Conservation (phyloP, 2,888 invertebrate species). For the Andrena flavipes region DNA sequence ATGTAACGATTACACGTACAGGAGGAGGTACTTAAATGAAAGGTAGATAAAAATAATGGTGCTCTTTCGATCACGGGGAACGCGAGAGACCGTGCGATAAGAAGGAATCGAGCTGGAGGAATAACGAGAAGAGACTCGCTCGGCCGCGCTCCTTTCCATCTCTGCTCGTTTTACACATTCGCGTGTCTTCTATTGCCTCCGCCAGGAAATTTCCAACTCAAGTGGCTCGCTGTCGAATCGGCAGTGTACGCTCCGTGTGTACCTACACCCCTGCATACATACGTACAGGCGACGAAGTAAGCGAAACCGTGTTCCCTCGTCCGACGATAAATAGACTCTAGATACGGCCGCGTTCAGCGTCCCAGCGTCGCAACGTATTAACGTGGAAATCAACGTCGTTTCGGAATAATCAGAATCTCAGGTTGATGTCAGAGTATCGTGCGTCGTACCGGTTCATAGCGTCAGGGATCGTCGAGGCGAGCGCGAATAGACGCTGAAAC, state of each 20-base stretch:
- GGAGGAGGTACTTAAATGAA: conserved; percentile 63
- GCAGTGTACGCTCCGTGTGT: background rate
- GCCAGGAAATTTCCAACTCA: conserved; percentile 9
- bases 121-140: conserved; percentile 58
- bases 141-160: background rate
- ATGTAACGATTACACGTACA: conserved; percentile 59
- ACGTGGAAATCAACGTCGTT: conserved; percentile 30
- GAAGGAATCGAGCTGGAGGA: conserved; percentile 51
- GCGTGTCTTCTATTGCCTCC: conserved; percentile 39
- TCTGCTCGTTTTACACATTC: background rate
- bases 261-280: too few relatives aligned
- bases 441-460: conserved; percentile 17
- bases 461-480: conserved; percentile 8
- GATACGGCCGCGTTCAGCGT: background rate
- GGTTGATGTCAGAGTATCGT: conserved; percentile 23
- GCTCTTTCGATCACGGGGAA: conserved; percentile 60
- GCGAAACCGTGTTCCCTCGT: conserved; percentile 16
- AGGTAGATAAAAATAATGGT: conserved; percentile 74
- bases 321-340: background rate
- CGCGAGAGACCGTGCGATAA: conserved; percentile 53
- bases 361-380: conserved; percentile 1
- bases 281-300: background rate
- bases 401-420: conserved; percentile 31
- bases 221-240: background rate
- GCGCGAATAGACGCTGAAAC: conserved; percentile 51